These are phyloP conservation scores for Scylla paramamosain DNA, from an alignment of 1,140 invertebrate species.

Conservation along the genomic window DNA sequence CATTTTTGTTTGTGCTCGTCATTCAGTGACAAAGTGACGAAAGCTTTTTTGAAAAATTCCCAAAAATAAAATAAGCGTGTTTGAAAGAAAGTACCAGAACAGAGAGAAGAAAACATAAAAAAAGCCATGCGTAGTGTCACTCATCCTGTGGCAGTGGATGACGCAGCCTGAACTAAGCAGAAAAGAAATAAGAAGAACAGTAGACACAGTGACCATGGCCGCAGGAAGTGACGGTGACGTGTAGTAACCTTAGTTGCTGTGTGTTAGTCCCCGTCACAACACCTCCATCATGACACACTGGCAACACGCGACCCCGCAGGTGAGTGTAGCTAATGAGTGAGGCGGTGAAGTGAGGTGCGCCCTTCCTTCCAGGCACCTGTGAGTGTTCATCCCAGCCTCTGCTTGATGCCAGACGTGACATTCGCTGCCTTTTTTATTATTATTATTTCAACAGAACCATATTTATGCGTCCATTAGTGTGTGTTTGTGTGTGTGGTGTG, in stretches of 20 bases:
- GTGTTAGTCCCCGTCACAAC: neutral
- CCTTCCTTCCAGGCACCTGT: too few species aligned
- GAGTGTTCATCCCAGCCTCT: too few species aligned
- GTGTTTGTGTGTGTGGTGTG: too few species aligned
- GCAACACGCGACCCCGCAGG: slow-evolving; percentile 30
- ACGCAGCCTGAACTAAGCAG: neutral
- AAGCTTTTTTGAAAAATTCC: neutral
- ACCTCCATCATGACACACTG: slow-evolving; percentile 43
- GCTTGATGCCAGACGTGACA: too few species aligned
- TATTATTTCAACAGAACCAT: too few species aligned
- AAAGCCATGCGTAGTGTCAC: neutral
- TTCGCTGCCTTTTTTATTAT: too few species aligned
- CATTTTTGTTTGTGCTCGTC: neutral
- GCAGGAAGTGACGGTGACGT: neutral
- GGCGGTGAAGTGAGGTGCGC: neutral
- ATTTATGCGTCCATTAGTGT: too few species aligned
- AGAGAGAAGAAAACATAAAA: neutral
- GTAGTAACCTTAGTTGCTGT: slow-evolving; percentile 15
- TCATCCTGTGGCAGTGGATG: neutral
- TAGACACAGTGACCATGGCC: neutral
- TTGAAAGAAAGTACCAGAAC: neutral
- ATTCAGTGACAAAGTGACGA: neutral
- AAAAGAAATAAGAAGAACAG: neutral
- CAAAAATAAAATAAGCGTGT: neutral
- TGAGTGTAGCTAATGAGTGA: neutral